A percentile compares a stretch with the other conserved stretches of the same genome.
phyloP scores from a whole-genome alignment of 2,797 vertebrate genomes.

The Gymnothorax javanicus region DNA sequence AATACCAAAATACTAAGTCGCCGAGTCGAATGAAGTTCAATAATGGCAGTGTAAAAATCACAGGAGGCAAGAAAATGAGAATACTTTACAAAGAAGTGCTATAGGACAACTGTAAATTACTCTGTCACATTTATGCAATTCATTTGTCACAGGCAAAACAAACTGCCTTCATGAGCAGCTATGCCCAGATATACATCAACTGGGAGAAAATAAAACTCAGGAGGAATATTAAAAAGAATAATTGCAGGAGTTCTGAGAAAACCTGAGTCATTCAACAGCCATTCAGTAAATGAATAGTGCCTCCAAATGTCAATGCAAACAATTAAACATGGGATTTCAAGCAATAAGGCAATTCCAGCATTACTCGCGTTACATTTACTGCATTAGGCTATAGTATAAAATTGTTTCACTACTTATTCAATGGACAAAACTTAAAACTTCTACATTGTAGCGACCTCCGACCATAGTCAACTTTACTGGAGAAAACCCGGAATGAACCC shows the following conservation, averaged over 20 bases:
- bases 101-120: constrained; percentile 9
- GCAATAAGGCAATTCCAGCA: not conserved
- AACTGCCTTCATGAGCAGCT: not conserved
- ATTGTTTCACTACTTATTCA: too few species aligned
- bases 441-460: too few species aligned
- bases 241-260: not conserved
- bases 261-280: not conserved
- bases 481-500: too few species aligned
- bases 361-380: too few species aligned
- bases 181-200: not conserved
- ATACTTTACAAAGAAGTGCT: not conserved
- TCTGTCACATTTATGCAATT: constrained; percentile 2
- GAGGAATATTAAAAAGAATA: not conserved
- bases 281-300: not conserved
- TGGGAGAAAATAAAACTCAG: not conserved
- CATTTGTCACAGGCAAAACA: not conserved
- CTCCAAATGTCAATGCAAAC: constrained; percentile 3
- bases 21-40: not conserved
- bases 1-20: not conserved
- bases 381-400: too few species aligned
- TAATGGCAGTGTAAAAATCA: not conserved
- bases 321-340: constrained; percentile 11
- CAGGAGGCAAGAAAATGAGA: not conserved
- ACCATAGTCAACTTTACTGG: too few species aligned
- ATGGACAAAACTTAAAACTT: too few species aligned